Evolutionary conservation across 2,797 vertebrate genomes (phyloP), one percentile per base, ranked within the genome.

Genomic region (Corythornis leucogaster): DNA sequence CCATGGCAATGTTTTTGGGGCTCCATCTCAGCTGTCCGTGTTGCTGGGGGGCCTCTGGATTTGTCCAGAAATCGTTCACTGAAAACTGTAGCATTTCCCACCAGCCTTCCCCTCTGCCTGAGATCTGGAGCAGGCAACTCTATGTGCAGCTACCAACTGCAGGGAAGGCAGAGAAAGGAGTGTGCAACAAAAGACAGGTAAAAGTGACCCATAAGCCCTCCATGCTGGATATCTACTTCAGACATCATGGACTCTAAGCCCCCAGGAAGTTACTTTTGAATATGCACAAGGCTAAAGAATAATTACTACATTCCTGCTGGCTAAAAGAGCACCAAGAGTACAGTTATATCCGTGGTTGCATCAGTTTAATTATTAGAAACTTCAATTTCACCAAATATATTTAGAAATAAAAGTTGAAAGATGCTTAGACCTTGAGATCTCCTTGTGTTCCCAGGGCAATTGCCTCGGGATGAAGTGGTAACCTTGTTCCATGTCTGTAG

Each of bases 111-210:
- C 46, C 20, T 15, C 25, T 9, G 15, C 40, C 43, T 87, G 53
- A 84, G 59, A 9, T 35, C 24, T 25, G 8, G 51, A 61, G n/a
- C 21, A 66, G 30, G 38, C 53, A 67, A 63, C n/a, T 35, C 18
- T 62, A 2, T 1, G 0, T 15, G 11, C 8, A 1, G 7, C 11
- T 26, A 61, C 12, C 46, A 66, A 57, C 14, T 0, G 0, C 21
- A 19, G 10, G 31, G 24, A 91, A 19, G 9, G 17, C 15, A 51
- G 25, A 71, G 45, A n/a, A 87, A 63, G 38, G 12, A 74, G 15
- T 3, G n/a, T 64, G 30, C 25, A 61, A 46, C 4, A 58, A 51
- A 73, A 25, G 3, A 1, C 38, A 21, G 40, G n/a, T 45, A 35
- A 58, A 95, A 68, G 6, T 21, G 12, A 40, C 45, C 28, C 4